A percentile compares a stretch with the other conserved stretches of the same genome.
Conservation (phyloP, 2,888 invertebrate species). For the Meloe dianella region DNA sequence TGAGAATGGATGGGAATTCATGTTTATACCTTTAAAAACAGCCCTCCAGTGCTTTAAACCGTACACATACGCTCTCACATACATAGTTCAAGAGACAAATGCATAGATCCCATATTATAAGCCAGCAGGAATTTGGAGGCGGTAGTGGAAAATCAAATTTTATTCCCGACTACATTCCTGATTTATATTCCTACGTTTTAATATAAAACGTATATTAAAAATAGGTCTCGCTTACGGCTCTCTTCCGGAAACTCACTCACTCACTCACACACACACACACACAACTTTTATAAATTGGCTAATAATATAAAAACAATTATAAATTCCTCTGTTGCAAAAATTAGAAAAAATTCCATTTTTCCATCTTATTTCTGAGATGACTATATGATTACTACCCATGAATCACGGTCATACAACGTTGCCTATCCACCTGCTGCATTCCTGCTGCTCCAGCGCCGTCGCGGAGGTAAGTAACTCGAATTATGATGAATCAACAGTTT, state of each 20-base stretch:
- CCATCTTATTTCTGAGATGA: constrained; percentile 14
- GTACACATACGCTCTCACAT: neutral
- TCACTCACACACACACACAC: neutral
- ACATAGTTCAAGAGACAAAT: constrained; percentile 3
- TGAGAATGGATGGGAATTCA: neutral
- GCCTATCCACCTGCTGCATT: constrained; percentile 24
- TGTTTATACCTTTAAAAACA: neutral
- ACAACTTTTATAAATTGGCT: neutral
- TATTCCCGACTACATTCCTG: constrained; percentile 22
- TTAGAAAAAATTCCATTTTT: too few species aligned
- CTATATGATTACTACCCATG: constrained; percentile 12
- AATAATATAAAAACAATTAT: neutral
- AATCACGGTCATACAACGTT: constrained; percentile 29
- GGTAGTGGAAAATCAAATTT: constrained; percentile 28
- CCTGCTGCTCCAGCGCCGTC: constrained; percentile 20
- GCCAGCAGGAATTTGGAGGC: neutral
- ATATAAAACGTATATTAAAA: constrained; percentile 14
- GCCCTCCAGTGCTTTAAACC: neutral
- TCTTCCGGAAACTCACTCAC: constrained; percentile 8
- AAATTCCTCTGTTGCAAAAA: too few species aligned
- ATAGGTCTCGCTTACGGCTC: constrained; percentile 15
- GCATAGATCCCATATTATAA: constrained; percentile 14
- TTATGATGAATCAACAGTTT: constrained; percentile 10
- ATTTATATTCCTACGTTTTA: constrained; percentile 25
- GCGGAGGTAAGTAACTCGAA: neutral